Evolutionary conservation across 2,113 vertebrate species (phyloP).

Genomic region (Sinosuthora webbiana): DNA sequence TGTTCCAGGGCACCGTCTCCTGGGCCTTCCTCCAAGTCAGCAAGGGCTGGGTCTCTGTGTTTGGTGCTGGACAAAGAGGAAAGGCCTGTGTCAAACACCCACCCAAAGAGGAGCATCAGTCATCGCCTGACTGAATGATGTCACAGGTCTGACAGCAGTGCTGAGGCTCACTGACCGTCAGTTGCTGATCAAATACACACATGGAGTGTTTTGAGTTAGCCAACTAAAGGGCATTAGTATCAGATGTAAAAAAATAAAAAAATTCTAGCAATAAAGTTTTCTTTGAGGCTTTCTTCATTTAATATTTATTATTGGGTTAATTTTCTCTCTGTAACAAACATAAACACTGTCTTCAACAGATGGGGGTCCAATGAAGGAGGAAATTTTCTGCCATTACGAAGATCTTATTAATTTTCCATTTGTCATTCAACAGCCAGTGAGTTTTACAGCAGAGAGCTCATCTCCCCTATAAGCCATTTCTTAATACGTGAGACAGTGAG

Average conservation of each 20-base stretch:
- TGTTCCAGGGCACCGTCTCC: slow-evolving; percentile 92
- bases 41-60: slow-evolving; percentile 83
- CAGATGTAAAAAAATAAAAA: neutral
- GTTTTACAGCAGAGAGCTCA: neutral
- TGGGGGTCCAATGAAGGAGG: neutral
- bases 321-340: neutral
- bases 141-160: neutral
- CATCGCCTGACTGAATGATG: neutral
- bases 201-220: neutral
- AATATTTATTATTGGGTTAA: neutral
- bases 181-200: neutral
- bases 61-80: slow-evolving; percentile 77
- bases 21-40: slow-evolving; percentile 92
- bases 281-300: neutral
- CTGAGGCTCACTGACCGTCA: neutral
- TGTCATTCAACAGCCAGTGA: neutral
- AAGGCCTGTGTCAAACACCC: neutral
- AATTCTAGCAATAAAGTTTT: neutral
- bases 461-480: neutral
- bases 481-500: neutral
- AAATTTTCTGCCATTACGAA: neutral
- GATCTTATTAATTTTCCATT: neutral
- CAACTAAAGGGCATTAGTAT: neutral
- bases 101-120: neutral
- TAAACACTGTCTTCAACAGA: neutral